These are phyloP conservation scores for Amblyjoppa fuscipennis DNA, from an alignment of 2,888 invertebrate species.

Conservation along the genomic window DNA sequence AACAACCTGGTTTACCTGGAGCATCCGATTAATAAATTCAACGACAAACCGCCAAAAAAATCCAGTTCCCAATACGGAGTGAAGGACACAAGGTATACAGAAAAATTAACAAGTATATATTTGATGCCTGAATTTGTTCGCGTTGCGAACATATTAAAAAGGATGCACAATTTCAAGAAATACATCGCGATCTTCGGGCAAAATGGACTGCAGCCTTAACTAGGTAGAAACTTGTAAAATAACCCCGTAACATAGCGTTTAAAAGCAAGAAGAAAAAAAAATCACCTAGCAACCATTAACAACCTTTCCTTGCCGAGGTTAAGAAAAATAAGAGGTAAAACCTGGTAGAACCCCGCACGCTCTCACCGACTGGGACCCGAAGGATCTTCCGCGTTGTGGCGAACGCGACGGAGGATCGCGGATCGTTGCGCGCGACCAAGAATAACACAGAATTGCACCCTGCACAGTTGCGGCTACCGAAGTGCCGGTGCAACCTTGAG, in stretches of 20 bases:
- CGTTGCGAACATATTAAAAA: background rate
- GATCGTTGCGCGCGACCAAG: constrained; percentile 29
- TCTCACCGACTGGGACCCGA: constrained; percentile 48
- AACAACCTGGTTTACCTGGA: constrained; percentile 28
- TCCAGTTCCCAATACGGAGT: constrained; percentile 12
- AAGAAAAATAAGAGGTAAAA: constrained; percentile 23
- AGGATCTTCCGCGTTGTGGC: constrained; percentile 46
- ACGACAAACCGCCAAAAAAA: background rate
- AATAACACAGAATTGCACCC: constrained; percentile 6
- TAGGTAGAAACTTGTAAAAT: constrained; percentile 16
- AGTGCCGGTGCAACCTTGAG: constrained; percentile 42
- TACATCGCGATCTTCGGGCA: background rate
- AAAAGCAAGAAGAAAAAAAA: constrained; percentile 10
- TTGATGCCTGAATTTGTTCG: background rate
- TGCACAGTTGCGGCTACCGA: constrained; percentile 11
- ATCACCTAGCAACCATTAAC: constrained; percentile 30
- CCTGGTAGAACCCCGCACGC: background rate
- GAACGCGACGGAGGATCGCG: constrained; percentile 41
- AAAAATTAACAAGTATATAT: constrained; percentile 22
- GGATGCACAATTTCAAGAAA: background rate
- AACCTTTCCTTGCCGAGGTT: constrained; percentile 37
- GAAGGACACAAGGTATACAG: background rate
- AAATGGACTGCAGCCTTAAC: background rate
- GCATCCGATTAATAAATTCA: constrained; percentile 19
- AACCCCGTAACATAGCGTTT: constrained; percentile 35